Evolutionary conservation across 2,797 vertebrate genomes (phyloP), one percentile per base, ranked within the genome.

Genomic region (Mormyrops boulengeri): DNA sequence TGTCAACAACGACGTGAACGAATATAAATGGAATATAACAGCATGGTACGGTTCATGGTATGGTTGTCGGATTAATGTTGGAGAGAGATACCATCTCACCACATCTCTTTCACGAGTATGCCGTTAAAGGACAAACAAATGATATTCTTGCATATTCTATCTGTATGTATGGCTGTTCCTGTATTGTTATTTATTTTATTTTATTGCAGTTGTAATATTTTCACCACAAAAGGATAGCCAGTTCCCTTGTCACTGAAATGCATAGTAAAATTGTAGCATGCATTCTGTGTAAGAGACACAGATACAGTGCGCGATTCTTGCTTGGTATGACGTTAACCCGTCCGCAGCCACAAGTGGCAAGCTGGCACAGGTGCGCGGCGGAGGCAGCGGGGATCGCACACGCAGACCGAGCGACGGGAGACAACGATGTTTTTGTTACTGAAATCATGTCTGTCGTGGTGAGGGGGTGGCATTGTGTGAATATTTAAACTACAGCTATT

Each of bases 221-320:
- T 80, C 3, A 80, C 73, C 73, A 44, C 38, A 80, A 1, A 44
- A 2, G 73, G 38, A 30, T 85, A 26, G 9, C 11, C 47, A 11
- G 47, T 50, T 85, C 19, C 41, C 47, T 8, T 49, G 82, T 50
- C 47, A 50, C 82, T 26, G 12, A 26, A 47, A 50, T 85, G 47
- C 82, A 52, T 47, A 52, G 47, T 52, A 26, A n/a, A 14, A 26
- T 2, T 22, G 82, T 85, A 85, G 12, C 8, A 12, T 80, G 73
- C 34, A 38, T 38, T 77, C 34, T 11, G 69, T 77, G 69, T 77
- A 34, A 17, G 66, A 38, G 69, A 77, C 26, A 30, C 66, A 92
- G 86, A 90, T 91, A 90, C 91, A 92, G 92, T 92, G 92, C 50
- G 41, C 38, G 50, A 22, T 44, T 44, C 14, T 12, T 47, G 22